A percentile compares a stretch with the other conserved stretches of the same genome.
Conservation (phyloP, 2,888 invertebrate genomes). For the Craniophora ligustri region DNA sequence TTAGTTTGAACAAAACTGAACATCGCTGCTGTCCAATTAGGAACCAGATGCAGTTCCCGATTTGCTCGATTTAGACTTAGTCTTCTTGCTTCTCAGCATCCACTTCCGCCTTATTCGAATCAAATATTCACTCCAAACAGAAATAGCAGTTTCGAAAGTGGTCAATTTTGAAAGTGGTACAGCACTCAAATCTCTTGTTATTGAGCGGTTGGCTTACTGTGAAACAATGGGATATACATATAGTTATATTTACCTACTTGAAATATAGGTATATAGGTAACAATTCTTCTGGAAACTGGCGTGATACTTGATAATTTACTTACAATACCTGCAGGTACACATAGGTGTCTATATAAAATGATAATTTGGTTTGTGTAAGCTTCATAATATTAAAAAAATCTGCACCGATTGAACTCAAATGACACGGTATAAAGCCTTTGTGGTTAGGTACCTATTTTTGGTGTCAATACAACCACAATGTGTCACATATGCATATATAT, state of each 20-base stretch:
- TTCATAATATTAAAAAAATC: no score
- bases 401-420: no score
- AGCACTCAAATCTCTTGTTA: conserved; percentile 46
- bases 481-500: no score
- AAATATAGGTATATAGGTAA: neutral
- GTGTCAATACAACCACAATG: no score
- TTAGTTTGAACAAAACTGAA: conserved; percentile 51
- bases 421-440: no score
- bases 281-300: neutral
- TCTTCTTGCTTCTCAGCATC: conserved; percentile 55
- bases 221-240: conserved; percentile 20
- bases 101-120: conserved; percentile 46
- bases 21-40: conserved; percentile 71
- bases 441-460: no score
- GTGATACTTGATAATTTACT: no score
- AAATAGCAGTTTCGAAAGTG: conserved; percentile 54
- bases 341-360: no score
- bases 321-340: no score
- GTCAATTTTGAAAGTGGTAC: conserved; percentile 47
- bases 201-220: conserved; percentile 30
- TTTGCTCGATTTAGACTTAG: conserved; percentile 68
- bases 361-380: no score
- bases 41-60: conserved; percentile 56
- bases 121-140: conserved; percentile 67
- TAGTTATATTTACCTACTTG: conserved; percentile 1